phyloP scores from a whole-genome alignment of 2,113 vertebrate species.

The Podocnemis expansa region DNA sequence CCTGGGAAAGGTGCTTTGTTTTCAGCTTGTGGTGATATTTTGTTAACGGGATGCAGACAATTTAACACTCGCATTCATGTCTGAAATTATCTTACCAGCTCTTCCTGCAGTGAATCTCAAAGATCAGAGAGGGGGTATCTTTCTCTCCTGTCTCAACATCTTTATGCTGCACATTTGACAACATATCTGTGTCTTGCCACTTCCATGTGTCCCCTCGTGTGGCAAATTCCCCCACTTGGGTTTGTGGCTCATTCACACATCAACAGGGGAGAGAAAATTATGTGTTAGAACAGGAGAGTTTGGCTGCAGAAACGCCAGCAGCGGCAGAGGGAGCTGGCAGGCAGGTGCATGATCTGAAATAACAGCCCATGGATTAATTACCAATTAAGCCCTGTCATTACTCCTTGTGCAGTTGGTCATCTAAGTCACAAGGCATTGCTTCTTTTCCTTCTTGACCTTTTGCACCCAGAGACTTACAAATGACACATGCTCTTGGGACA shows the following conservation, averaged over 20 bases:
- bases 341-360: not conserved
- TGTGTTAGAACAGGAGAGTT: not conserved
- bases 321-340: not conserved
- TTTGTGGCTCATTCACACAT: too few relatives aligned
- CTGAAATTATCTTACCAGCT: not conserved
- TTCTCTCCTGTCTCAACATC: not conserved
- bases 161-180: not conserved
- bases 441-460: not conserved
- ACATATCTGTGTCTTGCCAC: not conserved
- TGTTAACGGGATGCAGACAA: not conserved
- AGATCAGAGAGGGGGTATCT: not conserved
- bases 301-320: not conserved
- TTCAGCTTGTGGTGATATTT: not conserved
- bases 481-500: fast-evolving
- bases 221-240: not conserved
- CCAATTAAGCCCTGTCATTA: not conserved
- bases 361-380: not conserved
- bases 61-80: not conserved
- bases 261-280: not conserved
- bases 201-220: not conserved
- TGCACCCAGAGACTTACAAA: not conserved
- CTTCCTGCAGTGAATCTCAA: not conserved
- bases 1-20: not conserved
- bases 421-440: fast-evolving
- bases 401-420: not conserved